phyloP scores from a whole-genome alignment of 2,113 vertebrate species.

The Lepus europaeus region DNA sequence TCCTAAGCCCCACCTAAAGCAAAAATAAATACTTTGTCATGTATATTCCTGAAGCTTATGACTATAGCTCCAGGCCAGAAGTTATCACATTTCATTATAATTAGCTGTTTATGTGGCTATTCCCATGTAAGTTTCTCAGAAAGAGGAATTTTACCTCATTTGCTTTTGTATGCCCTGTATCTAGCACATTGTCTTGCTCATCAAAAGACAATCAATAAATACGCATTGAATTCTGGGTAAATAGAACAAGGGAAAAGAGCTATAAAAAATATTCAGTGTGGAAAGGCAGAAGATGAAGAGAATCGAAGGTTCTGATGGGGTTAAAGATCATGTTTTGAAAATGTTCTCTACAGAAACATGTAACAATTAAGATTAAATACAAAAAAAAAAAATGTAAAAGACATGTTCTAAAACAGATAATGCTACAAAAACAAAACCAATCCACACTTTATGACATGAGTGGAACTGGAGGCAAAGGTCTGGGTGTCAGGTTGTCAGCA shows the following conservation, averaged over 20 bases:
- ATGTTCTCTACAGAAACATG: neutral
- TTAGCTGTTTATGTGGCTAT: constrained; percentile 50
- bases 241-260: neutral
- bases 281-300: neutral
- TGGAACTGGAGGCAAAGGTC: neutral
- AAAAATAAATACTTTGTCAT: constrained; percentile 70
- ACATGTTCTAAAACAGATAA: neutral
- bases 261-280: neutral
- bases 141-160: constrained; percentile 13
- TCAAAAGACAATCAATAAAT: constrained; percentile 24
- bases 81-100: constrained; percentile 61
- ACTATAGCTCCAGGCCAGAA: constrained; percentile 34
- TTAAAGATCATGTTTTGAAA: constrained; percentile 16
- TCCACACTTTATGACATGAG: neutral
- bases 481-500: neutral
- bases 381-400: neutral
- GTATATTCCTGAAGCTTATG: constrained; percentile 43
- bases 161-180: constrained; percentile 45
- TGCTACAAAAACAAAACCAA: constrained; percentile 10
- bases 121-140: constrained; percentile 49
- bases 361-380: constrained; percentile 18
- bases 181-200: constrained; percentile 13
- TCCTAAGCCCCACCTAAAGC: constrained; percentile 35
- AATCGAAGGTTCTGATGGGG: neutral
- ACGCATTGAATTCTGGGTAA: constrained; percentile 22